Percentiles rank a stretch among this genome's conserved stretches.
Conservation (phyloP, 2,888 invertebrate genomes). For the Clivina fossor region DNA sequence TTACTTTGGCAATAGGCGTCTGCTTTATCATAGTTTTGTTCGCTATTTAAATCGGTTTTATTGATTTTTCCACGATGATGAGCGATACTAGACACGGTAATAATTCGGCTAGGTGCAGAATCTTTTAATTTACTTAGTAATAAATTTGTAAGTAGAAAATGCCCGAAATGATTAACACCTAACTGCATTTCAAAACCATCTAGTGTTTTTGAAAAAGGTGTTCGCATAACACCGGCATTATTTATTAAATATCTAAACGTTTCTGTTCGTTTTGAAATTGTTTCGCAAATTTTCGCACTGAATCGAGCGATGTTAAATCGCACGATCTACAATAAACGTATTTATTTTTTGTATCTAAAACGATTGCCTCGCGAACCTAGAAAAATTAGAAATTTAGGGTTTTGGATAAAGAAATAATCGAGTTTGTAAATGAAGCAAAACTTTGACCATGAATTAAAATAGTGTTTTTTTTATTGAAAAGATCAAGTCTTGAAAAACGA, state of each 20-base stretch:
- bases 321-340: constrained; percentile 75
- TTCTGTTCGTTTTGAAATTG: constrained; percentile 62
- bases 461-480: too few species aligned
- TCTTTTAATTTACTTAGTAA: constrained; percentile 69
- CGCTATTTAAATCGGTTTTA: constrained; percentile 70
- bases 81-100: constrained; percentile 72
- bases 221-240: constrained; percentile 81
- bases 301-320: constrained; percentile 72
- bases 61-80: constrained; percentile 69
- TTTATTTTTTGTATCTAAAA: constrained; percentile 72
- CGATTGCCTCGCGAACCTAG: constrained; percentile 72
- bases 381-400: too few species aligned
- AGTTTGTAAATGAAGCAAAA: too few species aligned
- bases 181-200: constrained; percentile 83
- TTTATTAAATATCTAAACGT: constrained; percentile 73
- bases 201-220: constrained; percentile 63
- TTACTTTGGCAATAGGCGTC: constrained; percentile 79
- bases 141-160: constrained; percentile 76
- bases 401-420: too few species aligned
- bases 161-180: constrained; percentile 81
- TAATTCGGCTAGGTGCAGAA: constrained; percentile 72
- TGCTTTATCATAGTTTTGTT: constrained; percentile 61
- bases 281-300: constrained; percentile 67
- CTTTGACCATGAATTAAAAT: too few species aligned
- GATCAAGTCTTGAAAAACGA: too few species aligned